Evolutionary conservation across 1,140 invertebrate species (phyloP).

Genomic region (Phocides pigmalion): DNA sequence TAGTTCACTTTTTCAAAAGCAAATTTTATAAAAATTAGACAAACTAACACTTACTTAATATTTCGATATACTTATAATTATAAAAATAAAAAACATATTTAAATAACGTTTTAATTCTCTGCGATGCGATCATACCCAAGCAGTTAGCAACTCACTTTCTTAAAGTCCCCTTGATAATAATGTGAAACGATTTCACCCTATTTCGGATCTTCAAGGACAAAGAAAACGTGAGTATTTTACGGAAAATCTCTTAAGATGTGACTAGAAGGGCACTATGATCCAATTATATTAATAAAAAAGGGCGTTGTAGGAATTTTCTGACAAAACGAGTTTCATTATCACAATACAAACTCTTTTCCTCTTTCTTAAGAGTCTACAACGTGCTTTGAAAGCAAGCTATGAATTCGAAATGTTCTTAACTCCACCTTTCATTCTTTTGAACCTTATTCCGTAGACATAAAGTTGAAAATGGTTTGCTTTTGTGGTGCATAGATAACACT

Average conservation of each 20-base stretch:
- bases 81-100: no score
- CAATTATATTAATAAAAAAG: constrained; percentile 22
- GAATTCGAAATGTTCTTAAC: constrained; percentile 1
- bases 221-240: constrained; percentile 18
- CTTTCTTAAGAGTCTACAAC: constrained; percentile 11
- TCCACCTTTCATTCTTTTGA: no score
- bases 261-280: constrained; percentile 3
- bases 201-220: constrained; percentile 12
- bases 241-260: constrained; percentile 7
- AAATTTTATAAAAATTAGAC: no score
- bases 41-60: no score
- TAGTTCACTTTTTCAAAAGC: no score
- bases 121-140: background rate
- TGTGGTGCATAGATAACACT: background rate
- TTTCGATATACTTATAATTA: no score
- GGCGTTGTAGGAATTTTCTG: background rate
- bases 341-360: constrained; percentile 4
- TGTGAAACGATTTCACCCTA: constrained; percentile 9
- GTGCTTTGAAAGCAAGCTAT: background rate
- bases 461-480: background rate
- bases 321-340: constrained; percentile 2
- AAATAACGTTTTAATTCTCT: no score
- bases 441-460: background rate
- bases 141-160: background rate
- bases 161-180: constrained; percentile 3